Conservation (phyloP, 2,797 vertebrate species). For the Moxostoma hubbsi region DNA sequence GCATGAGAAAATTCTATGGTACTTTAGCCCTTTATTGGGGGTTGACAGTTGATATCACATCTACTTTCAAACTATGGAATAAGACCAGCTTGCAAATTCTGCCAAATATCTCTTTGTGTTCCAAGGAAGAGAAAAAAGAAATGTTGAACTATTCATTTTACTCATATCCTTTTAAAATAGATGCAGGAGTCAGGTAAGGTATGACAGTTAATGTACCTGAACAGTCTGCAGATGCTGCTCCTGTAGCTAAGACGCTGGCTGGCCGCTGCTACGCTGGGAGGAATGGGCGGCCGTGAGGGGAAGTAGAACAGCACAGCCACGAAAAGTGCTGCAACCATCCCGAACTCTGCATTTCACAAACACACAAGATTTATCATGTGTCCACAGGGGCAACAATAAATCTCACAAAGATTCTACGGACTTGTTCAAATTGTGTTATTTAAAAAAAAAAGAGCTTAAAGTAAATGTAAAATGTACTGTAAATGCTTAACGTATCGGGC, state of each 20-base stretch:
- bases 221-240: constrained; percentile 91
- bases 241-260: constrained; percentile 94
- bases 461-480: no score
- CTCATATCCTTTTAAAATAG: neutral
- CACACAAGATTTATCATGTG: constrained; percentile 14
- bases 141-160: neutral
- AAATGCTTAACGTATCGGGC: constrained; percentile 16
- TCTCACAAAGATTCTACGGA: constrained; percentile 18
- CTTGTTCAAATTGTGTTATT: constrained; percentile 42
- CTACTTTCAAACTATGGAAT: no score
- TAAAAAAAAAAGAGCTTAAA: constrained; percentile 8
- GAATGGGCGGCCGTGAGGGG: constrained; percentile 90
- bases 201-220: constrained; percentile 80
- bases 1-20: no score
- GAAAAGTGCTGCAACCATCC: constrained; percentile 85
- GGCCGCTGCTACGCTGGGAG: constrained; percentile 95
- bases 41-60: no score
- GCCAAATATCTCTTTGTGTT: no score
- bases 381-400: constrained; percentile 17
- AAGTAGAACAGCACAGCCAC: constrained; percentile 87
- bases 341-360: constrained; percentile 81
- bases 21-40: no score
- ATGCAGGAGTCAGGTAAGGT: neutral
- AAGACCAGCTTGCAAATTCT: no score
- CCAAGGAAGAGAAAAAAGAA: no score